Conservation (phyloP, 1,140 invertebrate genomes). For the Amphibalanus amphitrite region DNA sequence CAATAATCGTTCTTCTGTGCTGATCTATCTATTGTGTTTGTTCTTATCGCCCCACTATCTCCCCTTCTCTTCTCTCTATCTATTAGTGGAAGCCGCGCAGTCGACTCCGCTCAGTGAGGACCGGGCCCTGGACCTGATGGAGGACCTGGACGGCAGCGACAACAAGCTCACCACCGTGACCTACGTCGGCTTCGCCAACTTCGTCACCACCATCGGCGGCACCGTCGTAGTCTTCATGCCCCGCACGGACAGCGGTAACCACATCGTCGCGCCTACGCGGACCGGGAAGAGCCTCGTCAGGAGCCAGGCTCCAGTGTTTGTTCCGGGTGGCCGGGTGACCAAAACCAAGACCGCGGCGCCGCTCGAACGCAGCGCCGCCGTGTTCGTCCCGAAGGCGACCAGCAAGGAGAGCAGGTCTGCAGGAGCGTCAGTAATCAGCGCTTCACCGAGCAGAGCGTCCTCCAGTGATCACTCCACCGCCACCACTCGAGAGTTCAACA, state of each 20-base stretch:
- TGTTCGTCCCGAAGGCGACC: neutral
- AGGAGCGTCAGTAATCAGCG: no score
- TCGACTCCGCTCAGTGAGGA: no score
- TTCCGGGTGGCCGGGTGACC: neutral
- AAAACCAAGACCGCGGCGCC: neutral
- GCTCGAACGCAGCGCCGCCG: neutral
- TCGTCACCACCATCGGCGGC: slow-evolving; percentile 74
- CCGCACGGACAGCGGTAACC: neutral
- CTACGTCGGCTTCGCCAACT: slow-evolving; percentile 79
- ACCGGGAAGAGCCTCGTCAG: neutral
- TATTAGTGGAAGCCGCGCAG: no score
- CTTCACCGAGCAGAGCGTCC: no score
- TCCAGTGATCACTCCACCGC: slow-evolving; percentile 17
- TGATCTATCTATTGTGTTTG: no score
- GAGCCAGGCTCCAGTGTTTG: neutral
- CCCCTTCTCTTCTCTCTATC: no score
- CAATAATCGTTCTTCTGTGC: no score
- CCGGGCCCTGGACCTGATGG: slow-evolving; percentile 26
- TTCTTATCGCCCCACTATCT: no score
- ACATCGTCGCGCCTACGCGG: neutral
- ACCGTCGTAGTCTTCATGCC: slow-evolving; percentile 35
- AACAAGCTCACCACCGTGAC: slow-evolving; percentile 41
- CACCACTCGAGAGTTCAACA: slow-evolving; percentile 26
- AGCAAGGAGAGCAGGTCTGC: neutral
- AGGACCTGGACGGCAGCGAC: slow-evolving; percentile 12